phyloP scores from a whole-genome alignment of 2,888 invertebrate species.

The Tinea pellionella region DNA sequence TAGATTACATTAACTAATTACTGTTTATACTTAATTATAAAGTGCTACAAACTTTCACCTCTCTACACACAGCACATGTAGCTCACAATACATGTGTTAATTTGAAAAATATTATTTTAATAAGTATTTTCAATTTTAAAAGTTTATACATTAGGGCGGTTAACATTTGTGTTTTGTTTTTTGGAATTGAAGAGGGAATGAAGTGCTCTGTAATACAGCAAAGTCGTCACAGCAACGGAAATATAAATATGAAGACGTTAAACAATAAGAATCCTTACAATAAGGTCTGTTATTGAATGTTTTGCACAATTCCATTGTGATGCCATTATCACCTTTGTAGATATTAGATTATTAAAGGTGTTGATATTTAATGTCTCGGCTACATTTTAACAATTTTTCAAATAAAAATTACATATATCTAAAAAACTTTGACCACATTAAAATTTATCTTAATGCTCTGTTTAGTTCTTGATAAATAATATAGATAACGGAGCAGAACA shows the following conservation, averaged over 20 bases:
- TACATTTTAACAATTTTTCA: no score
- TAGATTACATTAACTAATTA: not conserved
- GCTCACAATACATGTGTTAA: not conserved
- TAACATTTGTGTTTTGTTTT: not conserved
- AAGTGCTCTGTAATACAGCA: conserved; percentile 60
- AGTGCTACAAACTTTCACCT: not conserved
- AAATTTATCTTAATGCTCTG: no score
- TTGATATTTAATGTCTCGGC: no score
- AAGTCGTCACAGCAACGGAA: conserved; percentile 51
- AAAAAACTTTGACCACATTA: no score
- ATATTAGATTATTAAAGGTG: conserved; percentile 18
- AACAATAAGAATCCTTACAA: conserved; percentile 58
- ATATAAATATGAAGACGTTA: conserved; percentile 58
- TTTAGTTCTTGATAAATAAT: no score
- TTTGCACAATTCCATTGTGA: not conserved
- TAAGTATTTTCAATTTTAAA: not conserved
- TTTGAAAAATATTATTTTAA: no score
- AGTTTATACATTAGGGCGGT: not conserved
- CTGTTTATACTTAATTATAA: not conserved
- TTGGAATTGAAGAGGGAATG: conserved; percentile 32
- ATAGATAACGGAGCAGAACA: no score
- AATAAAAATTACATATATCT: no score
- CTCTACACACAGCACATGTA: not conserved
- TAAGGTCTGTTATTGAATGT: conserved; percentile 46
- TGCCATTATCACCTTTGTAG: conserved; percentile 30